phyloP scores from a whole-genome alignment of 2,113 vertebrate species.

The Castor canadensis region DNA sequence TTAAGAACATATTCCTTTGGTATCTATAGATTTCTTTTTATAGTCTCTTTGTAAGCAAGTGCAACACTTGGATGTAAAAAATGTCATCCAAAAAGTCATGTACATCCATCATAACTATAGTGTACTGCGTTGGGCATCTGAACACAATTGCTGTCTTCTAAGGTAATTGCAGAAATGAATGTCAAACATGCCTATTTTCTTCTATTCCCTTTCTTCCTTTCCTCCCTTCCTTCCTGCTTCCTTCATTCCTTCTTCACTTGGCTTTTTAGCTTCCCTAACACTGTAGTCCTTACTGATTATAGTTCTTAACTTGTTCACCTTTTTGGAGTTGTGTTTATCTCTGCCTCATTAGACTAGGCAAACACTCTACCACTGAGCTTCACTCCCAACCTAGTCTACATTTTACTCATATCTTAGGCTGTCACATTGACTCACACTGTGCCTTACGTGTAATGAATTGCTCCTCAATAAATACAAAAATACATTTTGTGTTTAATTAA shows the following conservation, averaged over 20 bases:
- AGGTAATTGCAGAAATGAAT: neutral
- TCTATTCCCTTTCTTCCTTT: neutral
- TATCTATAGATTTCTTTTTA: neutral
- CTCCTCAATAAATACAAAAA: neutral
- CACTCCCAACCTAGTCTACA: too few species aligned
- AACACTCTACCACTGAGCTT: neutral
- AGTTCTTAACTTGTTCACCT: neutral
- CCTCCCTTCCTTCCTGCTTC: neutral
- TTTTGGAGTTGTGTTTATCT: neutral
- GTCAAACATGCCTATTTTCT: neutral
- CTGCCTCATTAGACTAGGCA: neutral
- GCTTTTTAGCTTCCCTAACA: neutral
- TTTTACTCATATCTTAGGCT: neutral
- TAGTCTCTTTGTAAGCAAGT: slow-evolving; percentile 3
- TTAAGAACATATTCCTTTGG: neutral
- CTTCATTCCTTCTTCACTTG: neutral
- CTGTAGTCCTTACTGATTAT: accelerated
- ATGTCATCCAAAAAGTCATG: neutral
- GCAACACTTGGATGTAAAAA: neutral
- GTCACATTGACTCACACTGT: too few species aligned
- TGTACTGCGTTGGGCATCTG: neutral
- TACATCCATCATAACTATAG: neutral
- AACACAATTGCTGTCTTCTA: neutral
- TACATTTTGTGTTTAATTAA: neutral
- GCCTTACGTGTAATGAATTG: neutral